Base-by-base conservation (phyloP, 2,888 invertebrate species). In the Linyphia triangularis region DNA sequence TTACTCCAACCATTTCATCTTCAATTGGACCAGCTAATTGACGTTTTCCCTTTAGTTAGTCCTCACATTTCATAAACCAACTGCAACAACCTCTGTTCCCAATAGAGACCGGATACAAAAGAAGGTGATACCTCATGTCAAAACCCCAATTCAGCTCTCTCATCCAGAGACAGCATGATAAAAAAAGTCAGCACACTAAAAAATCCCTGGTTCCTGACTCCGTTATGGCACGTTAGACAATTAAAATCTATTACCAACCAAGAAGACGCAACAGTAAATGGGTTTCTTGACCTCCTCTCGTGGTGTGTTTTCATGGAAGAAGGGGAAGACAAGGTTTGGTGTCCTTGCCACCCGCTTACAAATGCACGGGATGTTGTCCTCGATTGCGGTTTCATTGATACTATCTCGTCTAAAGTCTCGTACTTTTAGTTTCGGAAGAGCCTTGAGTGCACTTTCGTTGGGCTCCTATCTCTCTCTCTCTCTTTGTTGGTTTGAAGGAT, bases 251-350 rank as follows among this genome's bases (percentile, higher is more conserved):
- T 51, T n/a, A 16, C 51, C 51, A 16, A 4, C 33, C 5, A 33
- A 9, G n/a, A 26, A 72, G 37, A 67, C 65, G 4, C 59, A 33
- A 24, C 6, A 19, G 73, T 59, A 65, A 28, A 78, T 43, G 78
- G 22, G 78, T 78, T 78, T 78, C 26, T 78, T 78, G 78, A 78
- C 78, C 78, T 65, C 65, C 2, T 26, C 13, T 28, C 26, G 24
- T 9, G 63, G 10, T 7, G 4, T 33, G n/a, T 30, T 19, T 10
- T 37, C 37, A 24, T 1, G 28, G 26, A 24, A 9, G 22, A 10
- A 57, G 28, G 51, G 33, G 73, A 73, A 73, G 57, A 57, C 28
- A 51, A 72, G 43, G 72, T 59, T 73, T 59, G 19, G 19, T 19
- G 73, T 57, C 28, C 22, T 30, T 51, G 30, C 57, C 22, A 13